A percentile compares a stretch with the other conserved stretches of the same genome.
These are phyloP conservation scores for Recurvirostra avosetta DNA, from an alignment of 2,113 vertebrate species.

Conservation along the genomic window DNA sequence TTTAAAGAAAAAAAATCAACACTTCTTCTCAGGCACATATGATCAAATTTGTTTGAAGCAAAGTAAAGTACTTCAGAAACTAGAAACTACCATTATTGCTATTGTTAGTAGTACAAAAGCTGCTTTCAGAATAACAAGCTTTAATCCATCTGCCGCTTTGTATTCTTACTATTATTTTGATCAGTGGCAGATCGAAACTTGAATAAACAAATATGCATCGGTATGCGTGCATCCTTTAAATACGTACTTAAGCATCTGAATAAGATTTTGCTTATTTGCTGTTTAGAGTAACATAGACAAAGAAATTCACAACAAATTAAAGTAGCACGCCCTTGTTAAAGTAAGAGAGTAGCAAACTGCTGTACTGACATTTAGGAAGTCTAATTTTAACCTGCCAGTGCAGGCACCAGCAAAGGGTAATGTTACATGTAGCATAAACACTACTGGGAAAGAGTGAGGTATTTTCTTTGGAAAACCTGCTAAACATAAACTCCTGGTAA, in stretches of 20 bases:
- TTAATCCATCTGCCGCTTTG: neutral
- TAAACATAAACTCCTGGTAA: slow-evolving; percentile 45
- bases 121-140: neutral
- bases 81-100: neutral
- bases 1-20: neutral
- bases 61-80: neutral
- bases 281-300: neutral
- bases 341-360: neutral
- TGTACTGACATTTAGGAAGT: slow-evolving; percentile 52
- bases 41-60: neutral
- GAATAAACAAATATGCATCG: neutral
- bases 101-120: neutral
- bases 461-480: slow-evolving; percentile 39
- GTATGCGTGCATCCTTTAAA: neutral
- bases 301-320: neutral
- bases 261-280: neutral
- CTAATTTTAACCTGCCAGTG: slow-evolving; percentile 58
- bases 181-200: neutral
- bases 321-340: neutral
- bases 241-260: neutral
- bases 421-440: slow-evolving; percentile 31
- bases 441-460: neutral
- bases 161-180: neutral
- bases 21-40: neutral
- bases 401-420: neutral